Conservation (phyloP, 2,797 vertebrate genomes). For the Falco novaeseelandiae region DNA sequence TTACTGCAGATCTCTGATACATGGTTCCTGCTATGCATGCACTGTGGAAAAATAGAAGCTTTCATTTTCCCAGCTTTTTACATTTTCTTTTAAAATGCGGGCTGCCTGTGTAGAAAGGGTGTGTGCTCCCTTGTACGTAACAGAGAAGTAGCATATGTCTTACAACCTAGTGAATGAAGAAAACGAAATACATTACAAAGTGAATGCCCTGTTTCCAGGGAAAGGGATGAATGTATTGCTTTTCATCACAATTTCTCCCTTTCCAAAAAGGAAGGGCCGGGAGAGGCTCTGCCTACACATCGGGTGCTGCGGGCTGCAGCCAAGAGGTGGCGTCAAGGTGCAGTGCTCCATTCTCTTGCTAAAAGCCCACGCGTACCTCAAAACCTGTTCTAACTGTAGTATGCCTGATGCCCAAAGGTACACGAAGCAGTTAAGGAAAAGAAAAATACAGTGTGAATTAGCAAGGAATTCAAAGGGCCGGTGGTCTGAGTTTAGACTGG, state of each 20-base stretch:
- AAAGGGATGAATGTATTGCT: neutral
- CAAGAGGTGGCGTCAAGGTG: conserved; percentile 72
- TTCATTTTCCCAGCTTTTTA: neutral
- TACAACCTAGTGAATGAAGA: neutral
- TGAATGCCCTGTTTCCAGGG: neutral
- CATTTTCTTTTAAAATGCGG: neutral
- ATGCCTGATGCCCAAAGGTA: neutral
- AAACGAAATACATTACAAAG: neutral
- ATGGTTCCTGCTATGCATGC: neutral
- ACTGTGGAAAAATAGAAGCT: neutral
- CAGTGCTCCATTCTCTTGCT: neutral
- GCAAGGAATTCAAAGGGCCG: neutral
- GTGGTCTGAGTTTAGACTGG: neutral
- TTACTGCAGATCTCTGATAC: neutral
- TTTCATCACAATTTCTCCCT: neutral
- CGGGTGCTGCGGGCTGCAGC: conserved; percentile 15
- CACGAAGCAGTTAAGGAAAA: neutral
- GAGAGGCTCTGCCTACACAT: neutral
- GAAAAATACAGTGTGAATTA: neutral
- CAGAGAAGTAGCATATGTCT: neutral
- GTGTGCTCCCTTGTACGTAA: neutral
- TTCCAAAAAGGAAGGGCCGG: neutral
- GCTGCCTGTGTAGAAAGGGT: neutral
- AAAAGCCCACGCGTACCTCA: neutral
- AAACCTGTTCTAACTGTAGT: neutral